Conservation (phyloP, 2,113 vertebrate genomes). For the Plestiodon gilberti region DNA sequence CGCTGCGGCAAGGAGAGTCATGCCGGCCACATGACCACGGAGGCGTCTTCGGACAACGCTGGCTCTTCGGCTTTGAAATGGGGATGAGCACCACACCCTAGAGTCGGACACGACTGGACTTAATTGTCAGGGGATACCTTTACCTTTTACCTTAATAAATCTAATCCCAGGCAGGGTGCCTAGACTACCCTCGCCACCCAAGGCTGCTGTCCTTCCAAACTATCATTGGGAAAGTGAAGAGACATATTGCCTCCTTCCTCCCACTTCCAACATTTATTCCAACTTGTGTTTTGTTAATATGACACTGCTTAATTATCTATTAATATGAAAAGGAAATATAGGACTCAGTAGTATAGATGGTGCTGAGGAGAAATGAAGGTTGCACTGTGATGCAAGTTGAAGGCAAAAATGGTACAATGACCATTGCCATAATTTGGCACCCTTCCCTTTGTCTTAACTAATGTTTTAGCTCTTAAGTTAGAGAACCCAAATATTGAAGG, state of each 20-base stretch:
- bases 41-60: no score
- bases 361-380: neutral
- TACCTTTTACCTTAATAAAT: no score
- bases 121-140: no score
- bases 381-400: neutral
- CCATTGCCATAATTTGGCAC: neutral
- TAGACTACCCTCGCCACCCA: neutral
- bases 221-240: neutral
- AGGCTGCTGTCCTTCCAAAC: neutral
- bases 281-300: neutral
- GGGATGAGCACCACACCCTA: no score
- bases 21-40: no score
- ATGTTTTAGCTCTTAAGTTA: neutral
- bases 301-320: neutral
- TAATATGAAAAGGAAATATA: neutral
- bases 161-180: no score
- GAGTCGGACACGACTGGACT: no score
- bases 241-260: neutral
- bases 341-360: neutral
- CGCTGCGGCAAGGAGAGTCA: no score
- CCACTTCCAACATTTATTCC: neutral
- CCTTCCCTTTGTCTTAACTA: neutral
- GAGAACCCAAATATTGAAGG: neutral
- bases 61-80: no score
- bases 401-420: no score